These are phyloP conservation scores for Thamnophis elegans DNA, from an alignment of 2,797 vertebrate genomes.

Conservation along the genomic window DNA sequence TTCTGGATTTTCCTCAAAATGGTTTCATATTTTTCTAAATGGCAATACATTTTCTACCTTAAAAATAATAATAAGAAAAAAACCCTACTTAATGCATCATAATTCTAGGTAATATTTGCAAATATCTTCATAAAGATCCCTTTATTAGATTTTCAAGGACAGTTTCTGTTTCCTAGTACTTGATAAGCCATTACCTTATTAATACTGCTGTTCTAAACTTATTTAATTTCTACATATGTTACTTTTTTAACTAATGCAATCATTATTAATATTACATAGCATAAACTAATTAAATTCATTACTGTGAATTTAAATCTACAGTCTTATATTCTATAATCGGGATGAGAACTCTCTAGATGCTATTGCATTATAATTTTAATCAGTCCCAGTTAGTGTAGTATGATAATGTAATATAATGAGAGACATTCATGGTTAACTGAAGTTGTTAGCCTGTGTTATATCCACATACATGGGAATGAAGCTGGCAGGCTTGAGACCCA, in stretches of 20 bases:
- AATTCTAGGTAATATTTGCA: not conserved
- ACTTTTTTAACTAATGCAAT: not conserved
- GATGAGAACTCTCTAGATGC: not conserved
- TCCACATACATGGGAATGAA: not conserved
- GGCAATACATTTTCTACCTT: not conserved
- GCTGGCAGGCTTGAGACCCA: too few relatives aligned
- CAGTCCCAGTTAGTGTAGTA: not conserved
- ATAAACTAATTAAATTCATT: not conserved
- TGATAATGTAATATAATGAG: not conserved
- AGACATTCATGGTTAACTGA: not conserved
- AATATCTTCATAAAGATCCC: not conserved
- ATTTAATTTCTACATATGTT: not conserved
- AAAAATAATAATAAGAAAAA: not conserved
- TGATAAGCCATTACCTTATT: not conserved
- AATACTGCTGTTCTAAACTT: not conserved
- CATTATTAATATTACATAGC: not conserved
- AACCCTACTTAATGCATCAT: not conserved
- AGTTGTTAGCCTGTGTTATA: not conserved
- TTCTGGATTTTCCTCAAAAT: conserved; percentile 22
- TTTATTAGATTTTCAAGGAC: not conserved
- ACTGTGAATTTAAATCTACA: not conserved
- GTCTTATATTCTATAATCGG: not conserved
- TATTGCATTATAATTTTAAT: not conserved
- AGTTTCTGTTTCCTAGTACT: not conserved
- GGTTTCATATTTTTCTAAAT: conserved; percentile 19